Evolutionary conservation across 2,113 vertebrate species (phyloP).

Genomic region (Plotosus lineatus): DNA sequence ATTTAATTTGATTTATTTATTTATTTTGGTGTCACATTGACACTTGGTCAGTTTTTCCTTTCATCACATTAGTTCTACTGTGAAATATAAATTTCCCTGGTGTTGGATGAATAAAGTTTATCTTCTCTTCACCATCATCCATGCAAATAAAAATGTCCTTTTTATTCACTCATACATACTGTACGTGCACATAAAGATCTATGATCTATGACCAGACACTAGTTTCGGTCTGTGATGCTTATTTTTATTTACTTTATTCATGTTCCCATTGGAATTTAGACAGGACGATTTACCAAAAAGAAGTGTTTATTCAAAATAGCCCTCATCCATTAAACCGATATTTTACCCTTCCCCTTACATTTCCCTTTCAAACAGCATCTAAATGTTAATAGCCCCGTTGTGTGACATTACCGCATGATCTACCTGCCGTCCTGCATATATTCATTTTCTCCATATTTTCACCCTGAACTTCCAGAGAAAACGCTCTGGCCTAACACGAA

Average conservation of each 20-base stretch:
- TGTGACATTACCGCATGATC: slow-evolving; percentile 51
- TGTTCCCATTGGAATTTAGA: slow-evolving; percentile 44
- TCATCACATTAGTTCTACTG: no score
- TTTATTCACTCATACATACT: background rate
- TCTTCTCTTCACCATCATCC: no score
- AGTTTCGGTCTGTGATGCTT: background rate
- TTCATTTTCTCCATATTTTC: slow-evolving; percentile 59
- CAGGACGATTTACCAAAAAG: slow-evolving; percentile 49
- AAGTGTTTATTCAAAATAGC: slow-evolving; percentile 49
- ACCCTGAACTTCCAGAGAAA: slow-evolving; percentile 44
- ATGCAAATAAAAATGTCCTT: background rate
- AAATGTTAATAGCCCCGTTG: slow-evolving; percentile 69
- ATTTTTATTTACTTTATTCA: slow-evolving; percentile 36
- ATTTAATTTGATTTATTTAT: no score
- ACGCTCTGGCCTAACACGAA: slow-evolving; percentile 33
- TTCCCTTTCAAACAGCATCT: slow-evolving; percentile 53
- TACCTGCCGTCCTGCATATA: slow-evolving; percentile 55
- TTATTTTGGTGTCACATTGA: no score
- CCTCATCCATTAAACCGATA: slow-evolving; percentile 63
- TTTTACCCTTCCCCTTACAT: slow-evolving; percentile 40
- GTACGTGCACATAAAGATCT: background rate
- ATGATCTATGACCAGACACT: background rate
- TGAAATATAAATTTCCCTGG: background rate
- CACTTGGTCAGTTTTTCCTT: no score
- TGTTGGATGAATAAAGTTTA: no score